These are phyloP conservation scores for Panurus biarmicus DNA, from an alignment of 2,113 vertebrate species.

Conservation along the genomic window DNA sequence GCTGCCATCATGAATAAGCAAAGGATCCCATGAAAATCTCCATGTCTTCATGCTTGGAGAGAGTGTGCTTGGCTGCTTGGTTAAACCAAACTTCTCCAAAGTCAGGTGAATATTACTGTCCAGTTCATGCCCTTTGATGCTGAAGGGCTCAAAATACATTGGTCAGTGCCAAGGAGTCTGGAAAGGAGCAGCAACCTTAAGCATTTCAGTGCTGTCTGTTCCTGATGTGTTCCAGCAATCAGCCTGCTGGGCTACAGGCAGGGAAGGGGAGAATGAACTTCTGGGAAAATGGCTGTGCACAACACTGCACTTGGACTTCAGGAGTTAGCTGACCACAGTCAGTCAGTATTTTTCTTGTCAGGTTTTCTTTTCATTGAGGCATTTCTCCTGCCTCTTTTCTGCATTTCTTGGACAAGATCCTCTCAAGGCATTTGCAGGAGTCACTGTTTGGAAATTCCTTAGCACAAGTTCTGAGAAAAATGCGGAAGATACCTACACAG, in stretches of 20 bases:
- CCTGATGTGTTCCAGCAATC: neutral
- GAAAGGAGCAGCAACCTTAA: neutral
- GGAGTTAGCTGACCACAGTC: neutral
- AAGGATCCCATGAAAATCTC: neutral
- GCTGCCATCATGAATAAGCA: neutral
- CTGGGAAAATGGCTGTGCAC: neutral
- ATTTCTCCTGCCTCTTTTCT: neutral
- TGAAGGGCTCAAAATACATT: neutral
- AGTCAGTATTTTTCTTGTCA: neutral
- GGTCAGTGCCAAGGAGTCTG: neutral
- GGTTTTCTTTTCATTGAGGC: neutral
- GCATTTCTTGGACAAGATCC: neutral
- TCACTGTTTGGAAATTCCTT: neutral
- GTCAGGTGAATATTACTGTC: neutral
- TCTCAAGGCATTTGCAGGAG: neutral
- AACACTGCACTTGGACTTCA: rapidly evolving
- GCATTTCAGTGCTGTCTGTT: neutral
- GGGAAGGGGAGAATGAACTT: neutral
- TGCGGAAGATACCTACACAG: neutral
- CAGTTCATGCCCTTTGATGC: neutral
- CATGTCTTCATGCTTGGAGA: neutral
- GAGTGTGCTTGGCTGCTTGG: neutral
- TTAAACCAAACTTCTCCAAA: neutral
- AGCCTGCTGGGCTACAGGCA: neutral
- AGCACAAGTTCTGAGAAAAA: neutral